Base-by-base conservation (phyloP, 2,888 invertebrate species). In the Eulithis testata region DNA sequence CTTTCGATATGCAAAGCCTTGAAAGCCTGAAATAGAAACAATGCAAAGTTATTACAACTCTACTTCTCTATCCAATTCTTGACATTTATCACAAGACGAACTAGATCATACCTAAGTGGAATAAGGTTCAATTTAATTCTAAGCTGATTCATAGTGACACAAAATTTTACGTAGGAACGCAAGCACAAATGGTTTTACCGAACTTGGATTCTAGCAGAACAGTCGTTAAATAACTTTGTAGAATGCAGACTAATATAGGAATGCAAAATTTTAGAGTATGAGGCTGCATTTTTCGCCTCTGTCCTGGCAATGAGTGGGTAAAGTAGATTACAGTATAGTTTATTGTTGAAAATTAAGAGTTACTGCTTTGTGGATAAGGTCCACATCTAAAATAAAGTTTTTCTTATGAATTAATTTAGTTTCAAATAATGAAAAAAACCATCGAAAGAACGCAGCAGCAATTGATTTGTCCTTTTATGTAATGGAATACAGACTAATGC, bases 161-260 rank as follows among this genome's bases (percentile, higher is more conserved):
- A 50, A 12, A 21, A 14, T 37, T 60, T 79, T 75, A 76, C 72
- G 71, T 70, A 83, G 82, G 82, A 87, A 88, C 87, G 85, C 85
- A 84, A 80, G 84, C 87, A 86, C 85, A 86, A 87, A 88, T 85
- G 85, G 85, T 82, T 82, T 68, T 47, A 69, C 66, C 69, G 76
- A 70, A 76, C 77, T 80, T 72, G 63, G 73, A 78, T 45, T 77
- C 82, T 79, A 72, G 31, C 72, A 84, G 83, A 83, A 59, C 50
- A 60, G 65, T 66, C 68, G 65, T 69, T 68, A 69, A 69, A 67
- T 69, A 66, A 71, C 64, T 71, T 71, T 63, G 65, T 63, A 59
- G 62, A 58, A 47, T 60, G 63, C 63, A 61, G 61, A 58, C 68
- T 62, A 64, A 58, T 60, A 61, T 54, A 54, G 40, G 53, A 21